Evolutionary conservation across 2,888 invertebrate species (phyloP).

Genomic region (Drosophila mercatorum): DNA sequence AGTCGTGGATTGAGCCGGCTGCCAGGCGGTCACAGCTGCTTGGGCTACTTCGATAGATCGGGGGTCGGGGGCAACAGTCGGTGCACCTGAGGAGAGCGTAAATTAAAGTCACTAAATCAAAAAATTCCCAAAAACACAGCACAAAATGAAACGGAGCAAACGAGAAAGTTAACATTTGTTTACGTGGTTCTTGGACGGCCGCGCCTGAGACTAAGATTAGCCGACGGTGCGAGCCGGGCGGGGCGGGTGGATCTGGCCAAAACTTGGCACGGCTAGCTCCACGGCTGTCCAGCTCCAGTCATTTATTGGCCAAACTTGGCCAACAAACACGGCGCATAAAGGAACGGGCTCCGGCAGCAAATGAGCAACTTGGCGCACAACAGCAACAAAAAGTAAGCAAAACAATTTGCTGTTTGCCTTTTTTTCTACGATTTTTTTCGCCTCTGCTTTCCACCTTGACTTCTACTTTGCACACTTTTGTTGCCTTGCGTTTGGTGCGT

Average conservation of each 20-base stretch:
- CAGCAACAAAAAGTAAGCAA: conserved; percentile 76
- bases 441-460: conserved; percentile 15
- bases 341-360: conserved; percentile 53
- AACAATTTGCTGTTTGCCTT: conserved; percentile 72
- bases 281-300: conserved; percentile 52
- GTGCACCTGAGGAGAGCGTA: conserved; percentile 80
- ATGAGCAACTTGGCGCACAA: conserved; percentile 76
- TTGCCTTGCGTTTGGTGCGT: conserved; percentile 13
- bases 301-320: conserved; percentile 76
- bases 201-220: conserved; percentile 46
- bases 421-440: conserved; percentile 1
- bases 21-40: conserved; percentile 59
- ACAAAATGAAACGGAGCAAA: conserved; percentile 61
- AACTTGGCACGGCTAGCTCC: conserved; percentile 32
- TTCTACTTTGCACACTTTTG: conserved; percentile 18
- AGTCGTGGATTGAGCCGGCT: conserved; percentile 20
- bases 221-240: background rate
- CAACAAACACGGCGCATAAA: conserved; percentile 52
- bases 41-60: conserved; percentile 8
- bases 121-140: conserved; percentile 66
- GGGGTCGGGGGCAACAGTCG: conserved; percentile 69
- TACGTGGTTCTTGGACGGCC: conserved; percentile 66
- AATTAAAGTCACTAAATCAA: conserved; percentile 82
- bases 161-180: conserved; percentile 78
- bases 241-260: no score